Percentiles rank a stretch among this genome's conserved stretches.
These are phyloP conservation scores for Eilema sororculum DNA, from an alignment of 2,888 invertebrate genomes.

Conservation along the genomic window DNA sequence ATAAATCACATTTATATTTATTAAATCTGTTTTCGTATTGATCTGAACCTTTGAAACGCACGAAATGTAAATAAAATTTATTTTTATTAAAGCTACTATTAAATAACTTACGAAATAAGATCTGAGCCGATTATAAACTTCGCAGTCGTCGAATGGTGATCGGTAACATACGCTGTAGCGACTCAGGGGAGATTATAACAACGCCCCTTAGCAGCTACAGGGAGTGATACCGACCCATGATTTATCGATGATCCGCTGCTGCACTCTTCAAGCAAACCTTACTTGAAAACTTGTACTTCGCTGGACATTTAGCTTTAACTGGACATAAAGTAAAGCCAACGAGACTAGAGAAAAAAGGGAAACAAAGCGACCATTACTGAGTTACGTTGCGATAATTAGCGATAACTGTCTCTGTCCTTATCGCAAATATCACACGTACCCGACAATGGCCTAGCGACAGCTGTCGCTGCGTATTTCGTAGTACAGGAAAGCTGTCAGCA, in stretches of 20 bases:
- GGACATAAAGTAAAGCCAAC: too few species aligned
- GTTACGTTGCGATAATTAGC: too few species aligned
- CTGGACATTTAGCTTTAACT: too few species aligned
- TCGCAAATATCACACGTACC: too few species aligned
- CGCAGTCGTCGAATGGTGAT: conserved; percentile 47
- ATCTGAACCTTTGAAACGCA: neutral
- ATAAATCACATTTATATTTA: neutral
- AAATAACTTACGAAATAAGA: neutral
- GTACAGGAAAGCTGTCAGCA: too few species aligned
- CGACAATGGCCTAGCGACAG: too few species aligned
- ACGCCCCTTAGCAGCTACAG: conserved; percentile 87
- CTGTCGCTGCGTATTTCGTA: too few species aligned
- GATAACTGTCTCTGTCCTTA: too few species aligned
- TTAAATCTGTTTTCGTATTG: neutral
- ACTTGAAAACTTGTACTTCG: neutral
- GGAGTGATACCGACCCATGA: conserved; percentile 65
- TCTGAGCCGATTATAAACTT: conserved; percentile 15
- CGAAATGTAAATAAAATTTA: neutral
- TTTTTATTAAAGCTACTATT: too few species aligned
- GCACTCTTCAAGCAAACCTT: neutral
- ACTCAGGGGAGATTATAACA: conserved; percentile 72
- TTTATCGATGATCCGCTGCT: neutral
- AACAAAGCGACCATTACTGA: too few species aligned
- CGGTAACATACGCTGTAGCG: conserved; percentile 77
- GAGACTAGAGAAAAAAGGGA: too few species aligned